A percentile compares a stretch with the other conserved stretches of the same genome.
These are phyloP conservation scores for Cancer borealis DNA, from an alignment of 2,888 invertebrate genomes.

Conservation along the genomic window DNA sequence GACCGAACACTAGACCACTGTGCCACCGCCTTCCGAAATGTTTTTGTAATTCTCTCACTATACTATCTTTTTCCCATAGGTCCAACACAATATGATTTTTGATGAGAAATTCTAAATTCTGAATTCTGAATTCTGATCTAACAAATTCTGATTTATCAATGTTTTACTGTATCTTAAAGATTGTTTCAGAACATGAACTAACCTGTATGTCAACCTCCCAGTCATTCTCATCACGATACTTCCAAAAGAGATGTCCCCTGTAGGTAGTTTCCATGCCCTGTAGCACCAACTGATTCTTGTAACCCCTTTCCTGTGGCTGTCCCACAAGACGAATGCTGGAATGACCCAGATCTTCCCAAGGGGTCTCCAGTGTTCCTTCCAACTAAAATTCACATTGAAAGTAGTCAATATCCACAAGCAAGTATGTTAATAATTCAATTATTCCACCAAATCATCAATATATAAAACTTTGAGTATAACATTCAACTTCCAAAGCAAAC, in stretches of 20 bases:
- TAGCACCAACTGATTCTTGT: conserved; percentile 67
- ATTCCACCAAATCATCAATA: not conserved
- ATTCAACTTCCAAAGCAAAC: not conserved
- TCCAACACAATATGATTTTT: no score
- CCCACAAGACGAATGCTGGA: conserved; percentile 62
- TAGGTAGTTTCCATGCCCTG: conserved; percentile 53
- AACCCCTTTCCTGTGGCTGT: conserved; percentile 62
- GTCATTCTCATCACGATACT: conserved; percentile 60
- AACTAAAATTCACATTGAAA: conserved; percentile 41
- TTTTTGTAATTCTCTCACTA: no score
- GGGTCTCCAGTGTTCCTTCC: conserved; percentile 67
- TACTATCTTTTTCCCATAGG: no score
- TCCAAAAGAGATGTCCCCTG: conserved; percentile 59
- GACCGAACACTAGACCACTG: no score
- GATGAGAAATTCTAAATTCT: not conserved
- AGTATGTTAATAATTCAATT: not conserved
- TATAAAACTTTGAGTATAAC: not conserved
- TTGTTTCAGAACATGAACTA: not conserved
- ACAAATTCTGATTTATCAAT: not conserved
- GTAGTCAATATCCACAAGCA: not conserved
- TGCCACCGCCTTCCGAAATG: no score
- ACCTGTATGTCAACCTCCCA: conserved; percentile 69
- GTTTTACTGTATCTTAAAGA: not conserved
- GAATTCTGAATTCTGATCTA: not conserved
- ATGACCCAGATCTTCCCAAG: conserved; percentile 65